Percentiles rank a stretch among this genome's conserved stretches.
Evolutionary conservation across 2,797 vertebrate genomes (phyloP).

Genomic region (Acipenser ruthenus): DNA sequence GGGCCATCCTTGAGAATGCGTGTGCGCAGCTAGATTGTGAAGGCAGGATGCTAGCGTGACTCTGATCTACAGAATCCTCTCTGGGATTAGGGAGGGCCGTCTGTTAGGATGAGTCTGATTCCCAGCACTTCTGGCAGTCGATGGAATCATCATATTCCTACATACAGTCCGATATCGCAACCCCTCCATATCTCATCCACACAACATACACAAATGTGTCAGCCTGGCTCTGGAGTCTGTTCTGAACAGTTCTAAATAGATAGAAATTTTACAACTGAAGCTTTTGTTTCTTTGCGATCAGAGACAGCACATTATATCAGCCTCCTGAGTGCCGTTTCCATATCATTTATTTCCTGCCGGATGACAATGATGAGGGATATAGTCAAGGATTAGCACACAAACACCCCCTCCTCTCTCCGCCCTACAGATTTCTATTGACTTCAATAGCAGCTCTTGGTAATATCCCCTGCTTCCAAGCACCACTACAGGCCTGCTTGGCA

Average conservation of each 20-base stretch:
- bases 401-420: neutral
- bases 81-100: constrained; percentile 9
- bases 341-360: neutral
- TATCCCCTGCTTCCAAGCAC: constrained; percentile 47
- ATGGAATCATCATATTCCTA: too few species aligned
- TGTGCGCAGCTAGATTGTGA: neutral
- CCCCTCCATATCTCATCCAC: too few species aligned
- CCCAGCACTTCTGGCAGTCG: constrained; percentile 5
- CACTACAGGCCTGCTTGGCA: constrained; percentile 11
- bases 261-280: too few species aligned
- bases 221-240: too few species aligned
- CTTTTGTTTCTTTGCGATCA: too few species aligned
- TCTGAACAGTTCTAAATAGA: too few species aligned
- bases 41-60: neutral
- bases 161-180: too few species aligned
- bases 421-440: constrained; percentile 45
- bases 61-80: constrained; percentile 1
- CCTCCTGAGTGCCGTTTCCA: too few species aligned
- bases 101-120: constrained; percentile 10
- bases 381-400: constrained; percentile 11
- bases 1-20: too few species aligned
- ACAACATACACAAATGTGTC: too few species aligned
- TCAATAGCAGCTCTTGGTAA: constrained; percentile 49
- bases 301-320: too few species aligned
- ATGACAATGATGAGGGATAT: constrained; percentile 34